Base-by-base conservation (phyloP, 2,797 vertebrate genomes). In the Dendrocincla fuliginosa region DNA sequence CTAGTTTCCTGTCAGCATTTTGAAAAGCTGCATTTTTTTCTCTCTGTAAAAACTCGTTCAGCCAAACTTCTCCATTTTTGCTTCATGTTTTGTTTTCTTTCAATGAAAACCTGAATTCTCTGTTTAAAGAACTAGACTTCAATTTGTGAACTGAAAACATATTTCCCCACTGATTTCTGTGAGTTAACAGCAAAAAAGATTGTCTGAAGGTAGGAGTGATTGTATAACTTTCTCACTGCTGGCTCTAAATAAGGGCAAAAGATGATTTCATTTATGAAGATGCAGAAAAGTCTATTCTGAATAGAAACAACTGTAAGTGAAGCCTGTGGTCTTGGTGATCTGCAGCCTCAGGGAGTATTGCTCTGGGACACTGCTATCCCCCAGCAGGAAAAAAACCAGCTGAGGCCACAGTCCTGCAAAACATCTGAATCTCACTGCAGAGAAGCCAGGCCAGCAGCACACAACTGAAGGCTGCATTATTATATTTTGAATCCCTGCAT, bases 341-440 rank as follows among this genome's bases (percentile, higher is more conserved):
- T 11, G n/a, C 20, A 32, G 47, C 6, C 10, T 35, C 17, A 13
- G 24, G 15, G 33, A 52, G 18, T 25, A 3, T 57, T 50, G 23
- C 28, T 56, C 24, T 60, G 55, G 25, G 32, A 81, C 24, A 25
- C 27, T 83, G 25, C 44, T 64, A 0, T 78, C 13, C 8, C 16
- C 11, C 1, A 7, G 32, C 11, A 17, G 2, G 9, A 6, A 6
- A 11, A 49, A 46, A 70, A 39, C 33, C 1, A 4, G 0, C 25
- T 28, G 20, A 70, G 23, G 17, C 22, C 30, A 32, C 5, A 24
- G 33, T 28, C 32, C 24, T 35, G 47, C 33, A 41, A 41, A 78
- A 79, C 15, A 15, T 52, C 76, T 19, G 28, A 69, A 52, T 63
- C 69, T 16, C 44, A 23, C 47, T 44, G 33, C 1, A 1, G 52